Evolutionary conservation across 2,888 invertebrate species (phyloP).

Genomic region (Embidobia sp.): DNA sequence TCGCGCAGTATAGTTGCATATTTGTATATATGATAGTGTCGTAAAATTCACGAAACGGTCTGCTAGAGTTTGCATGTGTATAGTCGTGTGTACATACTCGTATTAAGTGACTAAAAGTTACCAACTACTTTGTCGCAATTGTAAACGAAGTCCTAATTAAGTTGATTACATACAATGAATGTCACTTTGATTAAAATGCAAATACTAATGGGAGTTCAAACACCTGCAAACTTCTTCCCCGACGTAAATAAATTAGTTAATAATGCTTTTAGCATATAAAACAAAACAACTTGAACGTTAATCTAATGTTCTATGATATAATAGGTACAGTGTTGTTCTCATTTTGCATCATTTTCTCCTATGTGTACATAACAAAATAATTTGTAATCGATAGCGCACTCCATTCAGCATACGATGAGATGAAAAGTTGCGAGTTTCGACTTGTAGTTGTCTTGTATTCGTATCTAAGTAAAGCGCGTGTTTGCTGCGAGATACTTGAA

Average conservation of each 20-base stretch:
- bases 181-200: constrained; percentile 34
- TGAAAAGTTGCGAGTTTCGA: constrained; percentile 21
- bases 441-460: constrained; percentile 9
- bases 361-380: constrained; percentile 39
- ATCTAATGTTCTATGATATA: constrained; percentile 18
- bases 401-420: constrained; percentile 36
- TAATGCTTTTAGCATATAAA: constrained; percentile 11
- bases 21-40: constrained; percentile 16
- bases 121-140: constrained; percentile 35
- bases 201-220: constrained; percentile 26
- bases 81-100: constrained; percentile 28
- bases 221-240: constrained; percentile 3
- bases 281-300: constrained; percentile 10
- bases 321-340: constrained; percentile 19
- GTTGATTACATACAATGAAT: constrained; percentile 19
- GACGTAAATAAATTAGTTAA: constrained; percentile 5
- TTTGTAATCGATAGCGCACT: constrained; percentile 37
- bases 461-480: constrained; percentile 33
- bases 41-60: constrained; percentile 28
- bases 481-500: constrained; percentile 33
- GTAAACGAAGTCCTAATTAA: constrained; percentile 31
- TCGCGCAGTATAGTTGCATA: constrained; percentile 28
- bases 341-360: constrained; percentile 26
- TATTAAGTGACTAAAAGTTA: constrained; percentile 42
- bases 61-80: constrained; percentile 20